Evolutionary conservation across 1,140 invertebrate species (phyloP).

Genomic region (Euwallacea similis): DNA sequence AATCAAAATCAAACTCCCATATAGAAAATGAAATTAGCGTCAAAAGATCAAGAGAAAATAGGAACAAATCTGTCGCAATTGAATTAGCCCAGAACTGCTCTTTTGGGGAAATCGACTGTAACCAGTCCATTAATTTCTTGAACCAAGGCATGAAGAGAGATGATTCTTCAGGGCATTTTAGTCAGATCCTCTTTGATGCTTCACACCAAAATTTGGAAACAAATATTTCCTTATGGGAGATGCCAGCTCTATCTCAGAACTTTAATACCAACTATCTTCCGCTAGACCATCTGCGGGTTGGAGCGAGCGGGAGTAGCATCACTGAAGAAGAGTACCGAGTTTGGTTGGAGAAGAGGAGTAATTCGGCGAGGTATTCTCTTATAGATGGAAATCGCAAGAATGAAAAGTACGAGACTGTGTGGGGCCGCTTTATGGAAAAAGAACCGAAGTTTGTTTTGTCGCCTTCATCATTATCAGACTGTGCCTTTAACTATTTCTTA

Average conservation of each 20-base stretch:
- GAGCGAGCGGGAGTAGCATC: neutral
- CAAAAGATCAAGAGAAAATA: neutral
- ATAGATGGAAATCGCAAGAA: neutral
- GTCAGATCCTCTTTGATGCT: conserved; percentile 22
- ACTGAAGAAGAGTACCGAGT: conserved; percentile 22
- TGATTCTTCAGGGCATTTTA: conserved; percentile 10
- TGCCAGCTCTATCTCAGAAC: conserved; percentile 2
- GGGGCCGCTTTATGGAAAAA: neutral
- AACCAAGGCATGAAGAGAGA: conserved; percentile 7
- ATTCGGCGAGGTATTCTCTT: conserved; percentile 16
- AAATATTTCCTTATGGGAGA: conserved; percentile 4
- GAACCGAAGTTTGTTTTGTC: neutral
- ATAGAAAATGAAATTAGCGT: neutral
- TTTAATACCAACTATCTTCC: conserved; percentile 17
- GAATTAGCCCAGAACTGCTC: neutral
- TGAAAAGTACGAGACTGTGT: neutral
- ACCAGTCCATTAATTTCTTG: conserved; percentile 13
- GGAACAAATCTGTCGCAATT: neutral
- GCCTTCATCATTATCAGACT: neutral
- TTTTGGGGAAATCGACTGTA: neutral
- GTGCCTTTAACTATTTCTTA: neutral
- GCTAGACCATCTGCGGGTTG: neutral
- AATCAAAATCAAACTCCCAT: conserved; percentile 14
- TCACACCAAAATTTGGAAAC: conserved; percentile 5
- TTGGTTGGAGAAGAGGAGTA: conserved; percentile 13